A percentile compares a stretch with the other conserved stretches of the same genome.
Evolutionary conservation across 2,888 invertebrate genomes (phyloP).

Genomic region (Gordius sp.): DNA sequence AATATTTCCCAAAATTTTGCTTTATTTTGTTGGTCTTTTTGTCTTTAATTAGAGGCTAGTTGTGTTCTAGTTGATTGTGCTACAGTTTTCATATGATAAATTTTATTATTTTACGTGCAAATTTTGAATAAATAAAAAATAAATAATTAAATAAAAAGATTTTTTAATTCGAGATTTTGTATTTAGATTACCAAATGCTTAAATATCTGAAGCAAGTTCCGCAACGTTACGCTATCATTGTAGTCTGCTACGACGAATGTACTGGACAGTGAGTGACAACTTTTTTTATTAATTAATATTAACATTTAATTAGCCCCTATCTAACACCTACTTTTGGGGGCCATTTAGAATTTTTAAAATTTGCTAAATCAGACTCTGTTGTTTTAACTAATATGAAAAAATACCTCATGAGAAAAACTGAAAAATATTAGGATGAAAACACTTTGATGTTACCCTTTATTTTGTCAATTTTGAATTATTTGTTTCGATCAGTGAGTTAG

Average conservation of each 20-base stretch:
- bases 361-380: no score
- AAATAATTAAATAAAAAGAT: not conserved
- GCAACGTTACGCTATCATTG: not conserved
- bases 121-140: not conserved
- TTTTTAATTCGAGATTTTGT: not conserved
- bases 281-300: not conserved
- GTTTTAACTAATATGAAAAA: not conserved
- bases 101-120: not conserved
- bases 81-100: not conserved
- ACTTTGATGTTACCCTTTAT: no score
- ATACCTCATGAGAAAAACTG: not conserved
- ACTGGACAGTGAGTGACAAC: not conserved
- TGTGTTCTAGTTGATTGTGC: no score
- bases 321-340: not conserved
- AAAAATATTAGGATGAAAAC: no score
- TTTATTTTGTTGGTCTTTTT: not conserved
- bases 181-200: not conserved
- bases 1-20: not conserved
- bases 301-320: not conserved
- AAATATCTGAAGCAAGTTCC: conserved; percentile 5
- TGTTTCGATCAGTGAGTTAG: no score
- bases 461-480: no score
- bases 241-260: conserved; percentile 10
- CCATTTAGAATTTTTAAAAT: not conserved
- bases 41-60: not conserved